Evolutionary conservation across 1,140 invertebrate species (phyloP), one percentile per base, ranked within the genome.

Genomic region (Drosophila subpulchrella): DNA sequence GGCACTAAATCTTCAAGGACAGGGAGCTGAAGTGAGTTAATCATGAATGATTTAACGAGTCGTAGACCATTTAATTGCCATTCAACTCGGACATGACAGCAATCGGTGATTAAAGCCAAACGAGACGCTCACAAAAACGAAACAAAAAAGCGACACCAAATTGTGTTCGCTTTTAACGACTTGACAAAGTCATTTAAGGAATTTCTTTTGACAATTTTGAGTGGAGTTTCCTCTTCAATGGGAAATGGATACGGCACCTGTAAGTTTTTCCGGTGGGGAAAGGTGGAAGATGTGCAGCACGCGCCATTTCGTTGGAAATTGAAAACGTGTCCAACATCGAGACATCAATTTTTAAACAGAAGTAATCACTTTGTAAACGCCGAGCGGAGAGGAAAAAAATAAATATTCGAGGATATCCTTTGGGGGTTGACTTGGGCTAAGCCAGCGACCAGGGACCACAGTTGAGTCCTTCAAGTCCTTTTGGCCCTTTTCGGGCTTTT

Each of bases 311-410:
- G 54, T 42, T 80, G 51, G 63, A 91, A 91, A 91, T 91, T 91
- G 89, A 91, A 91, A 91, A 91, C 89, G 89, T 91, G 89, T 91
- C 89, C 89, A 89, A 91, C 74, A 79, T 80, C 81, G 68, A 71
- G 63, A 68, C 89, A 91, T 91, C 89, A 91, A 91, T 91, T 91
- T 91, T 91, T 91, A 91, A 91, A 79, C 72, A 89, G 76, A 70
- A 89, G 89, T 91, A 91, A 91, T 91, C 89, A 91, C 84, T 91
- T 91, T 91, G 89, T 91, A 91, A 91, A 91, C 89, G 89, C 65
- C 73, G 57, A 42, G 32, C 66, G 56, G 42, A 58, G 53, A 62
- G 61, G 57, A 48, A 55, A 58, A 54, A 55, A 62, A 68, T 46
- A 60, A 20, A 58, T 68, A 47, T 68, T 74, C 46, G 59, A 17